Base-by-base conservation (phyloP, 2,797 vertebrate species). In the Thamnophis elegans region DNA sequence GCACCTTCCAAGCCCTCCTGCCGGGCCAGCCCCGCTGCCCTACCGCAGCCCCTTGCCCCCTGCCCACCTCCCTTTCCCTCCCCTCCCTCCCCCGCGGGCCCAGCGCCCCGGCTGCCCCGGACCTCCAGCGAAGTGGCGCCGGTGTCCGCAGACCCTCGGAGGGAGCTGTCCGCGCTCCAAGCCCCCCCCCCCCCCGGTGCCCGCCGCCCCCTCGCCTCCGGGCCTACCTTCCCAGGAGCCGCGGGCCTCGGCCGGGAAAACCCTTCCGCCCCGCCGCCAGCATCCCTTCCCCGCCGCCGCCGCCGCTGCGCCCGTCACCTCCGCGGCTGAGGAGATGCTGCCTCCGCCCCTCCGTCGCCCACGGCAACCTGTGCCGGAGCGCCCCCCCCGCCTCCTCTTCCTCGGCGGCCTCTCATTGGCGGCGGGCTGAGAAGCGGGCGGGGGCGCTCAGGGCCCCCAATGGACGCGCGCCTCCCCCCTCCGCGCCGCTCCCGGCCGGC, bases 41-140 rank as follows among this genome's bases (percentile, higher is more conserved):
- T 7, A 2, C 59, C 59, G 1, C 59, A 22, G 58, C 25, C 59
- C 9, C 26, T 3, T 1, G 60, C 6, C 2, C 2, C 58, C 25
- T 3, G 59, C 25, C 59, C 25, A 10, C 10, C 26, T 5, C 3
- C 1, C 28, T 13, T 2, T 2, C 12, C 13, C 5, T 2, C 12
- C 28, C n/a, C 62, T 51, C 1, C 4, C 28, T 13, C 62, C 5
- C 65, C 28, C 28, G 28, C 62, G 28, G 7, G 3, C 36, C 36
- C 36, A 2, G n/a, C n/a, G n/a, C 65, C 65, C 60, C 0, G 4
- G 3, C 14, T 14, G n/a, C 65, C 65, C 60, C 0, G 4, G 3
- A 82, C 9, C 36, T 25, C 20, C 3, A 4, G 73, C 9, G 7
- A 47, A 82, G 20, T 36, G 20, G 3, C 73, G 36, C 68, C 5